phyloP scores from a whole-genome alignment of 2,113 vertebrate genomes.

The Gasterosteus nipponicus region DNA sequence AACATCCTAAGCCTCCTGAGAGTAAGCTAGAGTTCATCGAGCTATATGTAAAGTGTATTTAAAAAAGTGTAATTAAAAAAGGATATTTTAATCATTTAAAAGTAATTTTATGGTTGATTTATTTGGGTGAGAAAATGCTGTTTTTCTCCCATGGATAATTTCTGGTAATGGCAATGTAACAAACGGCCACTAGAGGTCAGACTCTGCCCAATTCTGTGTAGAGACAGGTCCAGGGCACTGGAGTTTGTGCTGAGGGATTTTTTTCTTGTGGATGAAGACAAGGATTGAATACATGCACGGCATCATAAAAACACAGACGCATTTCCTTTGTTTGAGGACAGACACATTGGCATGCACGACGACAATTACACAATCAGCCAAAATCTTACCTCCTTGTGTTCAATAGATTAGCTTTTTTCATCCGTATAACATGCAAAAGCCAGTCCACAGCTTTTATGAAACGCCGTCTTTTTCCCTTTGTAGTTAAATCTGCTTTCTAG shows the following conservation, averaged over 20 bases:
- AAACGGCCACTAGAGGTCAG: slow-evolving; percentile 63
- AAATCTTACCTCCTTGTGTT: not conserved
- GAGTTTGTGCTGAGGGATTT: no score
- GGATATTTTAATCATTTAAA: not conserved
- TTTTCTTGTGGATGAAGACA: slow-evolving; percentile 29
- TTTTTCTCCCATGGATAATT: no score
- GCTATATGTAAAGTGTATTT: slow-evolving; percentile 47
- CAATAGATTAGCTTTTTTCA: no score
- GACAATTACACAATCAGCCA: not conserved
- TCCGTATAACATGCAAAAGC: no score
- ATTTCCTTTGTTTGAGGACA: not conserved
- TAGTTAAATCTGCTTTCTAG: no score
- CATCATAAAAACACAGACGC: not conserved
- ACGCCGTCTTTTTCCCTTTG: no score
- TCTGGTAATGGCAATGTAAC: slow-evolving; percentile 8
- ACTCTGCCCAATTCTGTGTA: not conserved
- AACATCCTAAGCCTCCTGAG: slow-evolving; percentile 69
- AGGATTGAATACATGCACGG: not conserved
- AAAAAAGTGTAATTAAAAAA: no score
- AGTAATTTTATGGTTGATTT: not conserved
- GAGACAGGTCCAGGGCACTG: no score
- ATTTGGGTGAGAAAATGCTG: not conserved
- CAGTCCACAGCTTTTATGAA: no score
- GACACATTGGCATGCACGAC: not conserved
- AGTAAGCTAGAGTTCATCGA: slow-evolving; percentile 78